Percentiles rank a stretch among this genome's conserved stretches.
Conservation (phyloP, 2,113 vertebrate species). For the Meles meles region DNA sequence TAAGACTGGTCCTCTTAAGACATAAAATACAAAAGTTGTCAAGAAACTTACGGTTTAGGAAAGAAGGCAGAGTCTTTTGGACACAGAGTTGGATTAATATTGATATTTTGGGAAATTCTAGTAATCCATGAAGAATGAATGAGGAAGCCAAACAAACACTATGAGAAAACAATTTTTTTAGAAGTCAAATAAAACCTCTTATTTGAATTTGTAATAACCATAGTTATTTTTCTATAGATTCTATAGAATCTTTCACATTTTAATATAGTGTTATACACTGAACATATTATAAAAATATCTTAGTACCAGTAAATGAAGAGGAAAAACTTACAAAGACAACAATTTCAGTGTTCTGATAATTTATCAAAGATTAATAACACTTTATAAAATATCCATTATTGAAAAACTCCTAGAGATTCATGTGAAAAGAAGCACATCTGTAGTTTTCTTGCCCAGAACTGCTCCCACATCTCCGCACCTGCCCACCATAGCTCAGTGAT, state of each 20-base stretch:
- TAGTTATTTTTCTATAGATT: background rate
- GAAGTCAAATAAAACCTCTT: background rate
- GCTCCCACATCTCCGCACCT: accelerated
- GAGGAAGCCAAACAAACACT: background rate
- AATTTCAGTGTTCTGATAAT: background rate
- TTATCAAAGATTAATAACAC: background rate
- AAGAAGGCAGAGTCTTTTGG: background rate
- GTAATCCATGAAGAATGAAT: background rate
- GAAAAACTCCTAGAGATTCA: background rate
- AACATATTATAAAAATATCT: background rate
- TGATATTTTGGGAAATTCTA: accelerated
- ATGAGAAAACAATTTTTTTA: background rate
- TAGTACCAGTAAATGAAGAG: background rate
- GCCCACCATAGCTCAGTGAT: background rate
- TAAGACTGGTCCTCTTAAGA: background rate
- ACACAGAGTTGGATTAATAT: background rate
- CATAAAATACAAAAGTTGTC: background rate
- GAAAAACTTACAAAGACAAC: background rate
- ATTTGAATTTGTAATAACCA: background rate
- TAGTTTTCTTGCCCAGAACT: background rate
- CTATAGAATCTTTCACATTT: background rate
- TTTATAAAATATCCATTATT: background rate
- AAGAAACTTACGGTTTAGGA: background rate
- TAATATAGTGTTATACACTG: background rate
- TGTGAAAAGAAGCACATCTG: background rate